Evolutionary conservation across 2,797 vertebrate species (phyloP).

Genomic region (Lateolabrax maculatus): DNA sequence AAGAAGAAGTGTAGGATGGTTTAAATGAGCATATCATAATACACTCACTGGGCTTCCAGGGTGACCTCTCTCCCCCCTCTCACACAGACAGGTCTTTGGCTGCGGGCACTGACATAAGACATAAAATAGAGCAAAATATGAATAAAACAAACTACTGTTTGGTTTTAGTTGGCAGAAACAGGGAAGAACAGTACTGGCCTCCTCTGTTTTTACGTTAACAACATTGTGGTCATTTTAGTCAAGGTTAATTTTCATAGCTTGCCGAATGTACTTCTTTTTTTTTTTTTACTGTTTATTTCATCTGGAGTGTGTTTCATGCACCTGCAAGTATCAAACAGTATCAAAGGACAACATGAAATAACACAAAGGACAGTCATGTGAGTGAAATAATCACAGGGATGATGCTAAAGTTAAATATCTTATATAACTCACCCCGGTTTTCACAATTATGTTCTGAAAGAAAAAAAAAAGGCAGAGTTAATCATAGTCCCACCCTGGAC

Average conservation of each 20-base stretch:
- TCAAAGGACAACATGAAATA: background rate
- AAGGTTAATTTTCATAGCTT: background rate
- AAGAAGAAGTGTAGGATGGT: background rate
- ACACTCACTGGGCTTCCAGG: slow-evolving; percentile 76
- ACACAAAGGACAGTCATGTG: background rate
- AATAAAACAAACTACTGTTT: background rate
- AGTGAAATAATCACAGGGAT: background rate
- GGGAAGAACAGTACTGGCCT: background rate
- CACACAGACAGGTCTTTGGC: slow-evolving; percentile 80
- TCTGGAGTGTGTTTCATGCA: slow-evolving; percentile 1
- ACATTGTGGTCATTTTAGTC: background rate
- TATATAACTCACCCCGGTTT: slow-evolving; percentile 72
- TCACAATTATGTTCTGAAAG: slow-evolving; percentile 73
- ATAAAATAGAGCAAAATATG: background rate
- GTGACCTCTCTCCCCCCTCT: slow-evolving; percentile 77
- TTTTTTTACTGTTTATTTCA: background rate
- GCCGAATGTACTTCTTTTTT: background rate
- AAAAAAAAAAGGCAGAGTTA: slow-evolving; percentile 14
- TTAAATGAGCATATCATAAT: background rate
- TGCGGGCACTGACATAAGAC: slow-evolving; percentile 79
- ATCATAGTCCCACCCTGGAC: background rate
- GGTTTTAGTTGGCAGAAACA: background rate
- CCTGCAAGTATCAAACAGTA: background rate
- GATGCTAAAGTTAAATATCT: background rate
- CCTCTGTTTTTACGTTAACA: background rate